A percentile compares a stretch with the other conserved stretches of the same genome.
Conservation (phyloP, 2,113 vertebrate genomes). For the Zosterops japonicus region DNA sequence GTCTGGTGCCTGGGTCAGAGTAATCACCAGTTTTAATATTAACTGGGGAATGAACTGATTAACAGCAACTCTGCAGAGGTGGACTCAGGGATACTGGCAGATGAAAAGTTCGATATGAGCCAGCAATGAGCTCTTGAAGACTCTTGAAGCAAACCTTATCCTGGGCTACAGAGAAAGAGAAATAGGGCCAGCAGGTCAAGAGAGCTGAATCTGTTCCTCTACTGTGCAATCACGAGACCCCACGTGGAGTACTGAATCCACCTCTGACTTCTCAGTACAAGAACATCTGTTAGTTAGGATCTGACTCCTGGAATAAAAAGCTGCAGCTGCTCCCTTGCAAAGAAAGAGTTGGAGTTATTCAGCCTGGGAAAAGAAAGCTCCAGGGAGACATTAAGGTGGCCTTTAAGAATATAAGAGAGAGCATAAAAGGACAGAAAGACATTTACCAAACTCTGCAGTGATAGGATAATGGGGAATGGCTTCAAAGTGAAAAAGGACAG, state of each 20-base stretch:
- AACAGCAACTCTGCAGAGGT: background rate
- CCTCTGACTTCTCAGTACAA: background rate
- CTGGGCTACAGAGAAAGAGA: background rate
- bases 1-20: no score
- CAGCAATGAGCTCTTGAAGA: rapidly evolving
- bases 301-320: background rate
- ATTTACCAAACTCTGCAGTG: background rate
- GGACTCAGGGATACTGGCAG: background rate
- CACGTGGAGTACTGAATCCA: background rate
- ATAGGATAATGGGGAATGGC: background rate
- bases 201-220: background rate
- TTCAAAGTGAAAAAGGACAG: background rate
- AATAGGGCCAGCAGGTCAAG: background rate
- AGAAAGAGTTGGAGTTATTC: background rate
- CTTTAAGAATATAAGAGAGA: background rate
- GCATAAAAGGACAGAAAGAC: background rate
- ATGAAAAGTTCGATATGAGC: background rate
- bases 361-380: background rate
- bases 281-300: background rate
- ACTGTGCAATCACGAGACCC: rapidly evolving
- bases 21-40: background rate
- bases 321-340: rapidly evolving
- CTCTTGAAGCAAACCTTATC: background rate
- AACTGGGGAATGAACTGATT: background rate
- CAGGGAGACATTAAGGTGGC: background rate